A percentile compares a stretch with the other conserved stretches of the same genome.
Conservation (phyloP, 2,797 vertebrate species). For the Poecile montanus region DNA sequence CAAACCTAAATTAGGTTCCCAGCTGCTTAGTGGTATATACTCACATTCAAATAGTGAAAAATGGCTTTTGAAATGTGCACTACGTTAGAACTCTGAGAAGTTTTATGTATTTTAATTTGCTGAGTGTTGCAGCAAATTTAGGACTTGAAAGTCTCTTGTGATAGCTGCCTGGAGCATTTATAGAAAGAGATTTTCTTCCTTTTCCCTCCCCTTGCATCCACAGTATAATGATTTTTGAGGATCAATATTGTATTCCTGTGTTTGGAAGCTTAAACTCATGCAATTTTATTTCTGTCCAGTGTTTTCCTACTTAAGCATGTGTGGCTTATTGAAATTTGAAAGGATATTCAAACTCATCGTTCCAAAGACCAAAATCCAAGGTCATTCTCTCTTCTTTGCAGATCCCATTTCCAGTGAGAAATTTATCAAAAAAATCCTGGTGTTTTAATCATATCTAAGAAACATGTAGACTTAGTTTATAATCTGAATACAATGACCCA, state of each 20-base stretch:
- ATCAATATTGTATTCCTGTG: not conserved
- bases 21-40: not conserved
- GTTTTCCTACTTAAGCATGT: not conserved
- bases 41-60: constrained; percentile 35
- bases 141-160: not conserved
- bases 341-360: not conserved
- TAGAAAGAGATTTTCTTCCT: not conserved
- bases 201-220: not conserved
- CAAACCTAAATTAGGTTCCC: constrained; percentile 44
- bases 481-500: not conserved
- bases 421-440: not conserved
- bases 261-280: not conserved
- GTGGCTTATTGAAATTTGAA: not conserved
- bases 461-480: not conserved
- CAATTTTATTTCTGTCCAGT: not conserved
- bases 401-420: not conserved
- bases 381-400: not conserved
- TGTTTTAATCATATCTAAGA: not conserved
- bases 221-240: constrained; percentile 11
- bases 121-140: constrained; percentile 1
- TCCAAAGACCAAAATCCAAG: not conserved
- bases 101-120: constrained; percentile 44
- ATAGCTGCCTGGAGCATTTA: constrained; percentile 7
- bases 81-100: not conserved
- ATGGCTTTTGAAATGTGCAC: not conserved